Evolutionary conservation across 2,797 vertebrate genomes (phyloP), one percentile per base, ranked within the genome.

Genomic region (Rhyacichthys aspro): DNA sequence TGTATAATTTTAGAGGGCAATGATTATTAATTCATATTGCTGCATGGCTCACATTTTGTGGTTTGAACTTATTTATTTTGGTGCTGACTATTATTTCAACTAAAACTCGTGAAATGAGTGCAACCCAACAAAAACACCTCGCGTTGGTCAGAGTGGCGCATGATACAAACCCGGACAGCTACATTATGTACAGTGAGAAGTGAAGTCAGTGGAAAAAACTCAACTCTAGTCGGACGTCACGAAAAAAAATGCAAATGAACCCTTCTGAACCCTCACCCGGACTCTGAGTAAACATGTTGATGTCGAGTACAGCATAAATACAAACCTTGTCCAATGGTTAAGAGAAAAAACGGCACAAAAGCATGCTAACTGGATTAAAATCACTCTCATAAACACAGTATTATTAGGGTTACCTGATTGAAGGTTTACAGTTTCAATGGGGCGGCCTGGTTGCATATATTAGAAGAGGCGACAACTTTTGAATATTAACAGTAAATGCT

Each of bases 351-450:
- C 63, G 8, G 80, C 81, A 88, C 82, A 73, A 84, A 76, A 82
- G 77, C 89, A 90, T 90, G 88, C 89, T 86, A 85, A 89, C 81
- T 74, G 79, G 71, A 79, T 79, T 79, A 63, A 80, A 84, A 88
- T 59, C 85, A 70, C 75, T 71, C 56, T 61, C 61, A 74, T 45
- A 78, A 83, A 81, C 72, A 78, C 73, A 87, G 76, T 72, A 82
- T 82, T 59, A 71, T 81, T 75, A 53, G 59, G 59, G 71, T 79
- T 78, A 85, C 83, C 85, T 87, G 78, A 87, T 86, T 42, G 56
- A 52, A 74, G 39, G 57, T 73, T 75, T 73, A 75, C 59, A 69
- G 63, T 72, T 83, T 78, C 63, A 76, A 54, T 69, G 68, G 82
- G 70, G 82, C 43, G 37, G 49, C 67, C 66, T 71, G 59, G 55